Conservation (phyloP, 2,797 vertebrate species). For the Macropodus opercularis region DNA sequence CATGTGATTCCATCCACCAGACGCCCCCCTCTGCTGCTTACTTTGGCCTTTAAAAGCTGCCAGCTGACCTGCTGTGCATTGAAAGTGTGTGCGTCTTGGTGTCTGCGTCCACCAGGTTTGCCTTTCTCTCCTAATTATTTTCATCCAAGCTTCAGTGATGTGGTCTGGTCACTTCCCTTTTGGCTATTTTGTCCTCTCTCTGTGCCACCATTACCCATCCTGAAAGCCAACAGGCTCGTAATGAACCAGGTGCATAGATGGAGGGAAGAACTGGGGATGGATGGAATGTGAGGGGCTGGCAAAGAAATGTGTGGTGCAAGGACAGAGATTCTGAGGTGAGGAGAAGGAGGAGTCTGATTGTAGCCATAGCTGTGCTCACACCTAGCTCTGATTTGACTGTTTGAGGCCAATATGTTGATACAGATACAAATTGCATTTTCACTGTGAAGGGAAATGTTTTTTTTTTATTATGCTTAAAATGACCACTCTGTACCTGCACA, state of each 20-base stretch:
- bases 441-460: no score
- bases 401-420: no score
- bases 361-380: no score
- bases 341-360: background rate
- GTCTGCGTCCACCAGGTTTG: slow-evolving; percentile 41
- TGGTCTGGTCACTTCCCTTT: slow-evolving; percentile 52
- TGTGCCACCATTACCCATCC: slow-evolving; percentile 24
- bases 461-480: no score
- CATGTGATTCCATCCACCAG: slow-evolving; percentile 54
- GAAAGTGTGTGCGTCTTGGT: slow-evolving; percentile 20
- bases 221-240: slow-evolving; percentile 34
- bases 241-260: slow-evolving; percentile 44
- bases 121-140: slow-evolving; percentile 67
- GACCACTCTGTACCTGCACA: slow-evolving; percentile 43
- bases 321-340: background rate
- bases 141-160: slow-evolving; percentile 49
- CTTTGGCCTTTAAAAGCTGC: slow-evolving; percentile 70
- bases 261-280: background rate
- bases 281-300: no score
- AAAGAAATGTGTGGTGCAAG: slow-evolving; percentile 29
- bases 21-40: slow-evolving; percentile 36
- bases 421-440: no score
- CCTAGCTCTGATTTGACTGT: no score
- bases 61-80: slow-evolving; percentile 58
- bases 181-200: slow-evolving; percentile 23